Base-by-base conservation (phyloP, 2,113 vertebrate species). In the Solea solea region DNA sequence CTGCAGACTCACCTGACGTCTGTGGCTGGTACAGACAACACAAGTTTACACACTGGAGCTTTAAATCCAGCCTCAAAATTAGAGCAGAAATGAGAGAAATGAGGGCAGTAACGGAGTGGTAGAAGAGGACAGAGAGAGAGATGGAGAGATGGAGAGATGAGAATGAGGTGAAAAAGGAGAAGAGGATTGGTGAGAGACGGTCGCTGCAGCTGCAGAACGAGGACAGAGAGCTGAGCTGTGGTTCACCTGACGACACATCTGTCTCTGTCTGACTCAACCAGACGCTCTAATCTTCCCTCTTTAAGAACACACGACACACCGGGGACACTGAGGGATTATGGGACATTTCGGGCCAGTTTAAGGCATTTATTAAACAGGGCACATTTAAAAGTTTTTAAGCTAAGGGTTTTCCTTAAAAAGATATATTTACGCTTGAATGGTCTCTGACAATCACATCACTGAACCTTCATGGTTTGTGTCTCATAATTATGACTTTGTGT, bases 241-340 rank as follows among this genome's bases (percentile, higher is more conserved):
- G 62, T 76, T 85, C 82, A 87, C 84, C 80, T 85, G 74, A 74
- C 75, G 66, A 77, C 80, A 89, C 80, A 77, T 83, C 80, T 86
- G 84, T 72, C 63, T 0, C 34, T 34, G 39, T 81, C 77, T 60
- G 76, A 72, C 67, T 84, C 71, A 65, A 21, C 62, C 81, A 75
- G 76, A 76, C 72, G 45, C 56, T 56, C 10, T 79, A 83, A 89
- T 83, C 80, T n/a, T 64, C 42, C 40, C 57, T 44, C 57, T 70
- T 28, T 12, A 51, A 83, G 64, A 74, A 66, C 59, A 74, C 60
- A 64, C 51, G 4, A 10, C 41, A 34, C 64, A 12, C 15, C 51
- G 49, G 21, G 1, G 52, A 56, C 6, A 13, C 34, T 51, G 21
- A 16, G 59, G 67, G 64, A 81, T 81, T 64, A 75, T 39, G 25